phyloP scores from a whole-genome alignment of 2,113 vertebrate genomes.

The human region DNA sequence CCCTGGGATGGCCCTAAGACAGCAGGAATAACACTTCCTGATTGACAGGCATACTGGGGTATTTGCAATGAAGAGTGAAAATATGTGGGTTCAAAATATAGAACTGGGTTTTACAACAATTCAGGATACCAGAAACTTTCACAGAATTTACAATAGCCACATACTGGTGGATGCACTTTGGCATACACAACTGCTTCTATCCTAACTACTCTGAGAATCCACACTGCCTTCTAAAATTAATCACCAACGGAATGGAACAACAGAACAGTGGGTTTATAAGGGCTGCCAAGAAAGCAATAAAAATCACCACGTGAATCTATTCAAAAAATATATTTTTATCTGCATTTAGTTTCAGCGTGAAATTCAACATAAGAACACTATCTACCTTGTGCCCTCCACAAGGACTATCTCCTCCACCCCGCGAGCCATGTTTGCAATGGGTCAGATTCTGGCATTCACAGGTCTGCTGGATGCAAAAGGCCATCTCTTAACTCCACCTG shows the following conservation, averaged over 20 bases:
- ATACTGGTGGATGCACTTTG: rapidly evolving
- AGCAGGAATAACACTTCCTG: not conserved
- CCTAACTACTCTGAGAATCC: not conserved
- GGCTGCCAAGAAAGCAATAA: not conserved
- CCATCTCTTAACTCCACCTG: not conserved
- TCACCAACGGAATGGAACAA: not conserved
- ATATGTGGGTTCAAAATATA: not conserved
- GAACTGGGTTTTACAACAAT: not conserved
- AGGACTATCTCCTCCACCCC: not conserved
- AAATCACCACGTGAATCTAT: not conserved
- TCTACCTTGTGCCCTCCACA: not conserved
- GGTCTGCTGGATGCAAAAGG: not conserved
- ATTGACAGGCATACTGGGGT: not conserved
- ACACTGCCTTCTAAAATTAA: not conserved
- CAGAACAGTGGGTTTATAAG: not conserved
- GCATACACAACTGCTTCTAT: rapidly evolving
- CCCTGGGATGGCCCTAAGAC: not conserved
- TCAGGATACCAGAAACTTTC: rapidly evolving
- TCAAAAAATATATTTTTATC: not conserved
- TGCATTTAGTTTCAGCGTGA: not conserved
- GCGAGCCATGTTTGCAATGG: not conserved
- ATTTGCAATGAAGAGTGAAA: not conserved
- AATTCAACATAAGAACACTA: not conserved
- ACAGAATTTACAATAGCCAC: not conserved
- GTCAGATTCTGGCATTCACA: not conserved